Evolutionary conservation across 2,888 invertebrate genomes (phyloP), one percentile per base, ranked within the genome.

Genomic region (Acrocera orbiculus): DNA sequence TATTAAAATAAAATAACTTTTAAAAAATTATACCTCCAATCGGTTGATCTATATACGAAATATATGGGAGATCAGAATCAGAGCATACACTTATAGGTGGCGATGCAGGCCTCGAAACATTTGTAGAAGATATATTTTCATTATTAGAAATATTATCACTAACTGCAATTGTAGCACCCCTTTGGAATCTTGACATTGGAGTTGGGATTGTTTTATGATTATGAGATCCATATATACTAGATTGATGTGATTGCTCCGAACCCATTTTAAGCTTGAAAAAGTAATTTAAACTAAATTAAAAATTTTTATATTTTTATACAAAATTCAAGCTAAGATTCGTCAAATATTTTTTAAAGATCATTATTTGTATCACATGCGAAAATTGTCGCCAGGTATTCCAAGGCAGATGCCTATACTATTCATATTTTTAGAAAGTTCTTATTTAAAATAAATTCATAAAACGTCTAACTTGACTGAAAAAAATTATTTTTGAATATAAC

Each of bases 41-140:
- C 8, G 87, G 86, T 36, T 85, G 65, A 52, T 83, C 86, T 0
- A 87, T 87, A 46, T 90, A 89, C 0, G 87, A 87, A 47, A 89
- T 83, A 54, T 89, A 89, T 0, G 89, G 89, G 34, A 89, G 61
- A 54, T 89, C 89, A 0, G 83, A 79, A 53, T 86, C 85, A 0
- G 83, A 83, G 52, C 87, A 87, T 8, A 89, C 76, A 47, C 86
- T 87, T 0, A 85, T 77, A 0, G 86, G 83, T 0, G 87, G 87
- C 1, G 86, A 86, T 5, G 75, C 76, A 2, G 78, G 68, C 0
- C 67, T 60, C 1, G 61, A 54, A 23, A 66, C 65, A 14, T 34
- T 26, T 11, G 14, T 25, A 25, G 30, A 29, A 23, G 37, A 60
- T 47, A 10, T 55, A 46, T 2, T 53, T 40, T 23, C 60, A 60